phyloP scores from a whole-genome alignment of 2,888 invertebrate species.

The Lamellibrachia satsuma region DNA sequence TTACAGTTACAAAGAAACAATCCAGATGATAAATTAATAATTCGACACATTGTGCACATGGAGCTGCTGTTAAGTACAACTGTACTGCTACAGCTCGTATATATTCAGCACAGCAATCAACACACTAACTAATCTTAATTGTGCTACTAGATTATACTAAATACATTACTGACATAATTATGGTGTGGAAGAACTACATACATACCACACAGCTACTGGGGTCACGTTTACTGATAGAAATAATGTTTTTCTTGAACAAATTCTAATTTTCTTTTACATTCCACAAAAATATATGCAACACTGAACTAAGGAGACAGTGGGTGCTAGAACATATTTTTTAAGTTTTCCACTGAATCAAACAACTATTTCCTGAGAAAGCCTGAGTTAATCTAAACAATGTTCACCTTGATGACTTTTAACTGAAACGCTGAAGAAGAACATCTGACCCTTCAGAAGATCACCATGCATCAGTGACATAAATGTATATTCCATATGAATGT shows the following conservation, averaged over 20 bases:
- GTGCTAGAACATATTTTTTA: background rate
- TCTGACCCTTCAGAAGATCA: background rate
- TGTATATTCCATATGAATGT: too few species aligned
- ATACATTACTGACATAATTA: background rate
- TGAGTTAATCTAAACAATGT: background rate
- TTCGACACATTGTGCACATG: background rate
- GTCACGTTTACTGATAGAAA: background rate
- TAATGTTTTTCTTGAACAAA: background rate
- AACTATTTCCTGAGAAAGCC: background rate
- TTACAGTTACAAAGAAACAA: background rate
- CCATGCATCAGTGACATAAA: background rate
- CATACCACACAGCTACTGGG: background rate
- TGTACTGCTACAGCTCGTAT: background rate
- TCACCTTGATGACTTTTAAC: background rate
- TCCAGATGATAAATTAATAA: background rate
- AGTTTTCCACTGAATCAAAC: background rate
- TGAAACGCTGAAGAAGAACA: background rate
- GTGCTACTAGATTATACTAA: background rate
- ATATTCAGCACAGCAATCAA: background rate
- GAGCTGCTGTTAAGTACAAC: background rate
- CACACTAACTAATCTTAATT: background rate
- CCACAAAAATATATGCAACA: background rate
- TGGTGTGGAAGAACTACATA: background rate
- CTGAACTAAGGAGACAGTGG: background rate
- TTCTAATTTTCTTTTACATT: background rate